Conservation (phyloP, 2,797 vertebrate genomes). For the Protonibea diacanthus region DNA sequence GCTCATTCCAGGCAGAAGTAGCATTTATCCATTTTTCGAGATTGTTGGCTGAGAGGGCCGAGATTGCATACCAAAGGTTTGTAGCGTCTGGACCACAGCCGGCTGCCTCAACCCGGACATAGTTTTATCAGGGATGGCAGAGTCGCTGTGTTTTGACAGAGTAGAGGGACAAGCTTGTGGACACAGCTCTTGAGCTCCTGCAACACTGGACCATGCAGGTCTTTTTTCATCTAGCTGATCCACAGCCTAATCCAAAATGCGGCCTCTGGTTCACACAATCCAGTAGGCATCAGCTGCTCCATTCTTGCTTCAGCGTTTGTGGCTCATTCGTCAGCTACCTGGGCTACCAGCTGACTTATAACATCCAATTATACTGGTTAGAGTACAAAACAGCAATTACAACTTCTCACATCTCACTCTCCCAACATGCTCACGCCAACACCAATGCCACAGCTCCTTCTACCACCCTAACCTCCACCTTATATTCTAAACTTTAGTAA, state of each 20-base stretch:
- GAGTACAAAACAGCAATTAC: background rate
- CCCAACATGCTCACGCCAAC: background rate
- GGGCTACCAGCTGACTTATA: background rate
- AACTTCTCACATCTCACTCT: background rate
- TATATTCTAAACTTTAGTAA: background rate
- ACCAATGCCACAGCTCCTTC: background rate
- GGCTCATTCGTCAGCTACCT: background rate
- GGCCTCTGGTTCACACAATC: background rate
- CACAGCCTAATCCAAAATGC: conserved; percentile 31
- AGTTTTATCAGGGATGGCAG: conserved; percentile 64
- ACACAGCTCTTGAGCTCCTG: conserved; percentile 44
- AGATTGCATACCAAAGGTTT: conserved; percentile 59
- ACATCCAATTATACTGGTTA: background rate
- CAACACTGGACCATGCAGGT: conserved; percentile 20
- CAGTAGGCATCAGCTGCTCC: background rate
- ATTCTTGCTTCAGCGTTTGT: background rate
- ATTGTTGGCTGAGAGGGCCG: conserved; percentile 38
- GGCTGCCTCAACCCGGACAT: conserved; percentile 39
- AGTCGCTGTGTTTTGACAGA: conserved; percentile 62
- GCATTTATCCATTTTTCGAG: conserved; percentile 21
- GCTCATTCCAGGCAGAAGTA: background rate
- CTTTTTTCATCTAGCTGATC: conserved; percentile 42
- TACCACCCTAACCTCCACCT: too few species aligned
- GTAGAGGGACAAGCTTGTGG: conserved; percentile 50
- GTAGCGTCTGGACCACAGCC: conserved; percentile 40